phyloP scores from a whole-genome alignment of 2,113 vertebrate species.

The Balaeniceps rex region DNA sequence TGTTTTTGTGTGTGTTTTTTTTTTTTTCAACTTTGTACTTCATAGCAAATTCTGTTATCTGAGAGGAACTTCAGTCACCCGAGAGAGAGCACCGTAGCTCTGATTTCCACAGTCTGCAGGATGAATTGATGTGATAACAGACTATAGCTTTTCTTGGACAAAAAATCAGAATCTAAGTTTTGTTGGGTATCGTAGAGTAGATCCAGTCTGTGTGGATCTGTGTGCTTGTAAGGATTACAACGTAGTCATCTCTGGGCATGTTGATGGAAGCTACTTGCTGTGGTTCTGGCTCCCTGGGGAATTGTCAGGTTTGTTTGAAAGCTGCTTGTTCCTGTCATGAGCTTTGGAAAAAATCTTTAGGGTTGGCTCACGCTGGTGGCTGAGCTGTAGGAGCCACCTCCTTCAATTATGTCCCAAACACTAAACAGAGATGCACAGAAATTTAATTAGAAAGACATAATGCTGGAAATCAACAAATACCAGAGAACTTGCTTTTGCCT shows the following conservation, averaged over 20 bases:
- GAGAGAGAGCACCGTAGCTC: background rate
- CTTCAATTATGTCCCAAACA: background rate
- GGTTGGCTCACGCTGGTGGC: background rate
- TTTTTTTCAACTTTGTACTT: background rate
- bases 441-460: background rate
- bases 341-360: background rate
- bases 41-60: background rate
- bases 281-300: background rate
- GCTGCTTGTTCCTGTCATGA: background rate
- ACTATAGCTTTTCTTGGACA: background rate
- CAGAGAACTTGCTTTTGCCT: background rate
- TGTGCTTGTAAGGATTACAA: background rate
- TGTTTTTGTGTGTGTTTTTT: no score
- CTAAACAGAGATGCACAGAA: constrained; percentile 10
- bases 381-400: background rate
- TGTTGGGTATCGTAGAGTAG: background rate
- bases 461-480: background rate
- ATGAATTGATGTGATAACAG: background rate
- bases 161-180: background rate
- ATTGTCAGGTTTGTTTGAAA: background rate
- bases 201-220: background rate
- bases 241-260: background rate
- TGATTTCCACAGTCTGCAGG: background rate
- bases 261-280: background rate
- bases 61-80: background rate